These are phyloP conservation scores for Physella acuta DNA, from an alignment of 1,140 invertebrate genomes.

Conservation along the genomic window DNA sequence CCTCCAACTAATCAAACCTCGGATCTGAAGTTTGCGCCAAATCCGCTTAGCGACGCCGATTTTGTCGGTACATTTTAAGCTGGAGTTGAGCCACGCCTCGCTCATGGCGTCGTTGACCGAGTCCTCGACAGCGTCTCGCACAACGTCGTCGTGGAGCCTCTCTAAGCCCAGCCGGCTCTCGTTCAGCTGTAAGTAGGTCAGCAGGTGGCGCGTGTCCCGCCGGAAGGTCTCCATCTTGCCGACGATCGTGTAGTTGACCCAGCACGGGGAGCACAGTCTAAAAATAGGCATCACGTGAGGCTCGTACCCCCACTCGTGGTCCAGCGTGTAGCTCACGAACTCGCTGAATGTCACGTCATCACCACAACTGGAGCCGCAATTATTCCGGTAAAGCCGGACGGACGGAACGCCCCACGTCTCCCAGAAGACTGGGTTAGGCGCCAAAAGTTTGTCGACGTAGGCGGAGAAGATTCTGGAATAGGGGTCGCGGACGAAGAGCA, in stretches of 20 bases:
- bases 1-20: slow-evolving; percentile 24
- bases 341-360: slow-evolving; percentile 32
- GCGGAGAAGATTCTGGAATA: slow-evolving; percentile 21
- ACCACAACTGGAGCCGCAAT: slow-evolving; percentile 13
- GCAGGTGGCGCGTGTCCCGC: slow-evolving; percentile 10
- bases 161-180: background rate
- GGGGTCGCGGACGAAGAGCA: slow-evolving; percentile 24
- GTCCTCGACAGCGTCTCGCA: background rate
- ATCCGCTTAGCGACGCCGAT: slow-evolving; percentile 8
- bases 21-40: slow-evolving; percentile 22
- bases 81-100: background rate
- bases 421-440: slow-evolving; percentile 23
- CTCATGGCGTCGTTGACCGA: background rate
- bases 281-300: slow-evolving; percentile 24
- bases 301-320: background rate
- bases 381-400: slow-evolving; percentile 5
- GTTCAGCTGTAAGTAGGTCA: slow-evolving; percentile 1
- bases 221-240: slow-evolving; percentile 26
- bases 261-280: slow-evolving; percentile 23
- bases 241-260: slow-evolving; percentile 15
- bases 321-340: slow-evolving; percentile 26
- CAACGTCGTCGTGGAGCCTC: background rate
- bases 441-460: slow-evolving; percentile 27
- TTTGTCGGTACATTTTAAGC: background rate
- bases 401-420: slow-evolving; percentile 3